These are phyloP conservation scores for Homalodisca vitripennis DNA, from an alignment of 1,140 invertebrate species.

Conservation along the genomic window DNA sequence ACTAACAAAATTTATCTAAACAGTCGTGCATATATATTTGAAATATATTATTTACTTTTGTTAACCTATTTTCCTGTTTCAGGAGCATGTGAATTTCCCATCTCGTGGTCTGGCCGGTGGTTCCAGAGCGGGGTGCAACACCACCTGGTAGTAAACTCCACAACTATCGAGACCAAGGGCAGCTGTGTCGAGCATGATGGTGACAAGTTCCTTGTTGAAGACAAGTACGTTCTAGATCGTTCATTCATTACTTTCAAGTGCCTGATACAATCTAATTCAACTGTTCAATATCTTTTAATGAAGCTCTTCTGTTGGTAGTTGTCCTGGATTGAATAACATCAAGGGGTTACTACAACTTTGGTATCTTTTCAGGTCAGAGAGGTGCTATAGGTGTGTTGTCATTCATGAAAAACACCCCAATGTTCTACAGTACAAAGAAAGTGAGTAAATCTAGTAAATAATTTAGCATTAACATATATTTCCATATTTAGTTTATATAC, in stretches of 20 bases:
- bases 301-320: not conserved
- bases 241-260: no score
- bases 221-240: slow-evolving; percentile 64
- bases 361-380: slow-evolving; percentile 53
- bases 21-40: no score
- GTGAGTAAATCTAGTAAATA: slow-evolving; percentile 62
- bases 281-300: no score
- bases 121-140: slow-evolving; percentile 70
- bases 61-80: no score
- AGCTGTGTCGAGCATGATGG: slow-evolving; percentile 65
- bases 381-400: slow-evolving; percentile 84
- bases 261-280: no score
- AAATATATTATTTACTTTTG: no score
- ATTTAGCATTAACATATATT: no score
- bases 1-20: no score
- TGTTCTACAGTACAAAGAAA: slow-evolving; percentile 95
- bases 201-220: slow-evolving; percentile 73
- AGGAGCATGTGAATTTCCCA: slow-evolving; percentile 52
- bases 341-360: no score
- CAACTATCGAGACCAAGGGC: slow-evolving; percentile 70
- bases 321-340: not conserved
- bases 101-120: slow-evolving; percentile 71
- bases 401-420: slow-evolving; percentile 91
- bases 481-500: no score
- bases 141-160: slow-evolving; percentile 64